Percentiles rank a stretch among this genome's conserved stretches.
Evolutionary conservation across 2,888 invertebrate species (phyloP).

Genomic region (Campaea margaritaria): DNA sequence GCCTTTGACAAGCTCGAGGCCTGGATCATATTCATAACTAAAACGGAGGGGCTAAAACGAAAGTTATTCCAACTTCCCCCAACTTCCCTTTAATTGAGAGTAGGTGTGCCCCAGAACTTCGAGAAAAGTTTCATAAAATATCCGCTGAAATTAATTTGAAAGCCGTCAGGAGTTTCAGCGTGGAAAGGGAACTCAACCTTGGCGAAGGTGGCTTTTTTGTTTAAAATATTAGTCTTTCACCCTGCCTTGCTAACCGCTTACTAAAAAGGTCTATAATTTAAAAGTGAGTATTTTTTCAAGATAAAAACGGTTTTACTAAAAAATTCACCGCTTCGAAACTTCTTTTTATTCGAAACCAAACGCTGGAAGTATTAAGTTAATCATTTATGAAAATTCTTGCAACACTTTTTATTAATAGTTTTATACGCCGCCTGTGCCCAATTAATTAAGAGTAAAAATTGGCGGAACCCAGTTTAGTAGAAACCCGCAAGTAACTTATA

Average conservation of each 20-base stretch:
- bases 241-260: constrained; percentile 7
- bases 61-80: constrained; percentile 38
- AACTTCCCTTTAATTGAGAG: constrained; percentile 42
- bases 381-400: no score
- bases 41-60: constrained; percentile 37
- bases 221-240: constrained; percentile 25
- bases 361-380: no score
- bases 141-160: constrained; percentile 40
- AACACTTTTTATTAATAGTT: no score
- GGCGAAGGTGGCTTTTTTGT: constrained; percentile 12
- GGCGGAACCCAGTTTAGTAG: no score
- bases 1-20: constrained; percentile 37
- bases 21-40: constrained; percentile 41
- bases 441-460: no score
- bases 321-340: no score
- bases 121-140: constrained; percentile 36
- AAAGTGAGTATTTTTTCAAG: no score
- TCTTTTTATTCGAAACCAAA: no score
- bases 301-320: no score
- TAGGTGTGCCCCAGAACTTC: constrained; percentile 32
- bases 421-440: no score
- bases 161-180: constrained; percentile 18
- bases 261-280: background rate
- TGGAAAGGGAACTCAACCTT: constrained; percentile 23
- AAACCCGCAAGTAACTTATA: no score